Evolutionary conservation across 92 coral and sea anemone species (phyloP).

Genomic region (Diadumene lineata): DNA sequence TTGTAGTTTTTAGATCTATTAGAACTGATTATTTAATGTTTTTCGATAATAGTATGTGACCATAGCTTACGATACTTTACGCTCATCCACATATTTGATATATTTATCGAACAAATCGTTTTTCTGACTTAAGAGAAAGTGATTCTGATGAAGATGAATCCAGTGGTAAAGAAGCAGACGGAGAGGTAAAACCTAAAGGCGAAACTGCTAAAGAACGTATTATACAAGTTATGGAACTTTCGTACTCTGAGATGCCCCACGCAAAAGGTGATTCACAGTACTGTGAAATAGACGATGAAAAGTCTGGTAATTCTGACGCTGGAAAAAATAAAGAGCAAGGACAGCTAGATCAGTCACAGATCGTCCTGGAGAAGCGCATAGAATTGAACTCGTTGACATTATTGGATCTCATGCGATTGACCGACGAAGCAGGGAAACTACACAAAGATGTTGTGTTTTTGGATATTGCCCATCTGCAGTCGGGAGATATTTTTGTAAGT

Average conservation of each 20-base stretch:
- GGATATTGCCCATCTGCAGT: slow-evolving; percentile 75
- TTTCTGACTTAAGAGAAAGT: slow-evolving; percentile 44
- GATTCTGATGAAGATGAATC: slow-evolving; percentile 39
- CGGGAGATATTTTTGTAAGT: slow-evolving; percentile 97
- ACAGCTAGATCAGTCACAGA: neutral
- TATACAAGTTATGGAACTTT: slow-evolving; percentile 61
- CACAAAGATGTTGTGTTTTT: slow-evolving; percentile 79
- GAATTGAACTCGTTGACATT: slow-evolving; percentile 46
- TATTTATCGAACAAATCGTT: neutral
- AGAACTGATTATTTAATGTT: too few species aligned
- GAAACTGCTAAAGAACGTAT: slow-evolving; percentile 49
- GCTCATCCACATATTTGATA: too few species aligned
- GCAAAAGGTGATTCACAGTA: slow-evolving; percentile 62
- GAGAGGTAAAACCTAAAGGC: neutral
- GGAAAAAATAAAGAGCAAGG: slow-evolving; percentile 13
- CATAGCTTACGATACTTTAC: too few species aligned
- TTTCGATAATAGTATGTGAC: too few species aligned
- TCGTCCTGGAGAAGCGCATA: slow-evolving; percentile 37
- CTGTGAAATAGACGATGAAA: slow-evolving; percentile 52
- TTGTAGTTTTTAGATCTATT: too few species aligned
- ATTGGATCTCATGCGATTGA: slow-evolving; percentile 62
- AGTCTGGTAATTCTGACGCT: slow-evolving; percentile 16
- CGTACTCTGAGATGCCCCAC: slow-evolving; percentile 71
- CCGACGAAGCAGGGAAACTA: slow-evolving; percentile 60
- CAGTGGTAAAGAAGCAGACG: slow-evolving; percentile 21